phyloP scores from a whole-genome alignment of 2,797 vertebrate genomes.

The Halcyon chelicuti region DNA sequence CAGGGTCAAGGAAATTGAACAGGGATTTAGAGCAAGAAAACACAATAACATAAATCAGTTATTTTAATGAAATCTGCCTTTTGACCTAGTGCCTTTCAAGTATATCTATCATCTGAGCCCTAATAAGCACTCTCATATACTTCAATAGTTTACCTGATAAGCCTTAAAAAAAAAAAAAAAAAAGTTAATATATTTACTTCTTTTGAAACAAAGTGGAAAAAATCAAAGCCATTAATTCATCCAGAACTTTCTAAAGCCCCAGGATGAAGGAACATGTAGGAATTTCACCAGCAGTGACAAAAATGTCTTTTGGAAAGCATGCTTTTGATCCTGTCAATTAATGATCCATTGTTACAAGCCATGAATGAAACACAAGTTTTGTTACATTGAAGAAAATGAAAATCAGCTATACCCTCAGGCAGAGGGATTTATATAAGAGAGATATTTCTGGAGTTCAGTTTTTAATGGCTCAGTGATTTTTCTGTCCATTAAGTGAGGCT shows the following conservation, averaged over 20 bases:
- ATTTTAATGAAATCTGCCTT: background rate
- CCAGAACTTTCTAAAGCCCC: background rate
- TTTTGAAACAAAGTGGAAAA: background rate
- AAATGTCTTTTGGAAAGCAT: background rate
- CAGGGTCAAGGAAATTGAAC: background rate
- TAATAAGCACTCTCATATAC: background rate
- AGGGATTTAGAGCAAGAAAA: background rate
- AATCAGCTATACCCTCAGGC: background rate
- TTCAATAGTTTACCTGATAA: background rate
- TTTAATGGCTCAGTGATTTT: slow-evolving; percentile 4
- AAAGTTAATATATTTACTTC: background rate
- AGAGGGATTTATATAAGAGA: background rate
- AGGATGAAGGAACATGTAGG: background rate
- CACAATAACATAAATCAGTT: background rate
- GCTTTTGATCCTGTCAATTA: slow-evolving; percentile 44
- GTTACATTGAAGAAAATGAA: slow-evolving; percentile 21
- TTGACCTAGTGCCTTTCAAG: background rate
- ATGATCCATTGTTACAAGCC: background rate
- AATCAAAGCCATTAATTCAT: slow-evolving; percentile 21
- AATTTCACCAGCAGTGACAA: slow-evolving; percentile 1
- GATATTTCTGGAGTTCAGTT: background rate
- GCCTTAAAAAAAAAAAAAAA: background rate
- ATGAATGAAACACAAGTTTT: background rate
- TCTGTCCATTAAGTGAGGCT: background rate
- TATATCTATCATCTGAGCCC: background rate